Percentiles rank a stretch among this genome's conserved stretches.
These are phyloP conservation scores for Arctocebus calabarensis DNA, from an alignment of 2,797 vertebrate species.

Conservation along the genomic window DNA sequence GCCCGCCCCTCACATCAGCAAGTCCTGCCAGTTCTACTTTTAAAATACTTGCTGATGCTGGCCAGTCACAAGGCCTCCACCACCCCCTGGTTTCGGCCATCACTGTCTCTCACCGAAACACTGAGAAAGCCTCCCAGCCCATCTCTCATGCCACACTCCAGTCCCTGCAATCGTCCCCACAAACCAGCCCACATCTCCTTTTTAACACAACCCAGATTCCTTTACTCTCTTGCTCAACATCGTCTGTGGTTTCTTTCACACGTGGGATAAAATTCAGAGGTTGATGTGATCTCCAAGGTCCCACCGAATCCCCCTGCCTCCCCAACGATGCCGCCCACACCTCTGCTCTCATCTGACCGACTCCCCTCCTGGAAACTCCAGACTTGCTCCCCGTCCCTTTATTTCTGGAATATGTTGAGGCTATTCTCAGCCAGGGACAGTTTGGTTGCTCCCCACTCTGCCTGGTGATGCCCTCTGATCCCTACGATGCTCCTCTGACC, in stretches of 20 bases:
- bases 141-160: background rate
- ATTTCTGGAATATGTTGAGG: background rate
- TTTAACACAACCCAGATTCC: background rate
- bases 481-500: too few species aligned
- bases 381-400: background rate
- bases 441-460: background rate
- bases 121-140: background rate
- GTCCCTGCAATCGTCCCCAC: background rate
- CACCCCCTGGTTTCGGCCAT: background rate
- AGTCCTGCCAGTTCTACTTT: background rate
- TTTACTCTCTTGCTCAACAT: background rate
- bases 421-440: background rate
- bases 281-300: fast-evolving
- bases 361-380: background rate
- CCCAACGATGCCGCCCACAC: background rate
- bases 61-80: background rate
- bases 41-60: background rate
- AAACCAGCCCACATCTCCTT: background rate
- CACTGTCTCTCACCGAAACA: background rate
- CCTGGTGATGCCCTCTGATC: background rate
- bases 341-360: background rate
- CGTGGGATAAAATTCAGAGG: background rate
- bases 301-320: background rate
- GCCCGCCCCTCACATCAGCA: background rate
- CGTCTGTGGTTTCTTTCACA: background rate